Conservation (phyloP, 2,888 invertebrate species). For the Stratiomys singularior region DNA sequence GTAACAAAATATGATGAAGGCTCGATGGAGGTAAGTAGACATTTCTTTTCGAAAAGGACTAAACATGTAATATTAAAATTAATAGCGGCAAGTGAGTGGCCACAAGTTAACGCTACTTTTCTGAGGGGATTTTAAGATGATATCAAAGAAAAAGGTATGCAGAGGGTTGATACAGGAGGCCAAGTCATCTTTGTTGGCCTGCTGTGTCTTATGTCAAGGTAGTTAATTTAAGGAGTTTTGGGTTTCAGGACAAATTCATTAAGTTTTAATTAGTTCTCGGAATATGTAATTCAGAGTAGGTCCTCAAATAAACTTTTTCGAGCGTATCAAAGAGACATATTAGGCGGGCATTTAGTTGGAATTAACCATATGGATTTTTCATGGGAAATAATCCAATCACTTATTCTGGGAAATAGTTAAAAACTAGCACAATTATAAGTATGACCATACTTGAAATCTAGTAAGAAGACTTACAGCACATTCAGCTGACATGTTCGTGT, state of each 20-base stretch:
- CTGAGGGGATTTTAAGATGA: conserved; percentile 7
- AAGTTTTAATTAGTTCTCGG: conserved; percentile 31
- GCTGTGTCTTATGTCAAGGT: neutral
- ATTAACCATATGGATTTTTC: too few species aligned
- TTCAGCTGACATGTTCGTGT: too few species aligned
- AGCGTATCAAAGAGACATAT: too few species aligned
- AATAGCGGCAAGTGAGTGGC: conserved; percentile 11
- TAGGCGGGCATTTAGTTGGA: too few species aligned
- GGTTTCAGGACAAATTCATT: conserved; percentile 38
- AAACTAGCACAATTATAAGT: too few species aligned
- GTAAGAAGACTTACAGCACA: too few species aligned
- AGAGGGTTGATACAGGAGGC: neutral
- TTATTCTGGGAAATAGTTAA: too few species aligned
- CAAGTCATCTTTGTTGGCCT: neutral
- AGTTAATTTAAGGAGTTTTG: conserved; percentile 31
- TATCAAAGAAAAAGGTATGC: conserved; percentile 16
- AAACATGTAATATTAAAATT: conserved; percentile 43
- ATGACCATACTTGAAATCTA: too few species aligned
- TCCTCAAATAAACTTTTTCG: too few species aligned
- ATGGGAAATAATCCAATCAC: too few species aligned
- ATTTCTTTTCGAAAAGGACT: neutral
- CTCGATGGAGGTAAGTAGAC: neutral
- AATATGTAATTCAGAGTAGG: too few species aligned
- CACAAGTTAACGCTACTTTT: neutral
- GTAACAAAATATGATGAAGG: conserved; percentile 2